Base-by-base conservation (phyloP, 2,888 invertebrate genomes). In the Epiblema foenella region DNA sequence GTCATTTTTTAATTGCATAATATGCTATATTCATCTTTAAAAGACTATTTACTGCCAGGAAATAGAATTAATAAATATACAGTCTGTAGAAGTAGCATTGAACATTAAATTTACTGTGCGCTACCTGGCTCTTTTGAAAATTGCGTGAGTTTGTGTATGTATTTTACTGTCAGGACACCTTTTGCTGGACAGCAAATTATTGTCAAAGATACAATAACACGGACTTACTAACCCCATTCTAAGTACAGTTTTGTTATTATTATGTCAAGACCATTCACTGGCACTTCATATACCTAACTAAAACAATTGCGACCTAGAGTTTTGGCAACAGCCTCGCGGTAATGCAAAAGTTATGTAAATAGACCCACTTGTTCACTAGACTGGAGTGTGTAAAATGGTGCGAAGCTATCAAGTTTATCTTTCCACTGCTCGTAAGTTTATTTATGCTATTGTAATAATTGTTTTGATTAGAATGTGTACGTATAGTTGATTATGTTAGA, bases 271-370 rank as follows among this genome's bases (percentile, higher is more conserved):
- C 68, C 54, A 60, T 18, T n/a, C 20, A 24, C 24, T 24, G 24
- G 4, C 24, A 24, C 4, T 24, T 24, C 56, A 20, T 18, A 42
- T 37, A n/a, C n/a, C n/a, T n/a, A 64, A 51, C 46, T 66, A 33
- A 46, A 56, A 66, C 70, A 65, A 58, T 64, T 70, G 10, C 54
- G 63, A 49, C 56, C 63, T 64, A 70, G 58, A 81, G 78, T 81
- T 83, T 80, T 81, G 77, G 79, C 76, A 83, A 83, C 79, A 81
- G 70, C 74, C 77, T 76, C 73, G 75, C 59, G 75, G 74, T 74
- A 74, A 73, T 74, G 68, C 15, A 65, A 74, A 74, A 74, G 77
- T 77, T 77, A 77, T 76, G 77, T 76, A 77, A 78, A 77, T 75
- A 72, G 73, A 73, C 73, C 74, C 68, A 76, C 68, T 68, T 77